These are phyloP conservation scores for Anas platyrhynchos DNA, from an alignment of 2,113 vertebrate species.

Conservation along the genomic window DNA sequence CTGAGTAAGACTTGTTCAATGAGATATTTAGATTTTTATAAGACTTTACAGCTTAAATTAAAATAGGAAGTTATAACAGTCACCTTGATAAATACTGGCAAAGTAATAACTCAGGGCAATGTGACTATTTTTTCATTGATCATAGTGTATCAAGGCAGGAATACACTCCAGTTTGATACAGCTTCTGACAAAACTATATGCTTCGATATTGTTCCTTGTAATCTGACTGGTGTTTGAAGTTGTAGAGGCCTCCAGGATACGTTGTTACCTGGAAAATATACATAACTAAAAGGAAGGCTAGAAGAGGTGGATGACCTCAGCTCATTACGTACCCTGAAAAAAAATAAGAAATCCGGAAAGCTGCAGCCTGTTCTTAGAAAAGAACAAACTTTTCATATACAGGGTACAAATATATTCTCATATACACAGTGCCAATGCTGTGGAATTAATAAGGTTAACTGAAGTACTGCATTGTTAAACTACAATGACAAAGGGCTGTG, in stretches of 20 bases:
- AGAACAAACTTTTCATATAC: not conserved
- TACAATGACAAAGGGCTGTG: not conserved
- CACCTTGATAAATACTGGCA: not conserved
- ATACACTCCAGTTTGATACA: not conserved
- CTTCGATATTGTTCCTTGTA: not conserved
- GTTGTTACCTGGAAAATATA: not conserved
- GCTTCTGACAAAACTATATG: not conserved
- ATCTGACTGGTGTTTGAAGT: not conserved
- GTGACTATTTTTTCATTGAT: not conserved
- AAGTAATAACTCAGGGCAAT: not conserved
- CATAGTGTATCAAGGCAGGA: not conserved
- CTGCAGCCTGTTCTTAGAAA: not conserved
- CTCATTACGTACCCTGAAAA: not conserved
- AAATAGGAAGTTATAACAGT: not conserved
- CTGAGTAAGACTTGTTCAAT: not conserved
- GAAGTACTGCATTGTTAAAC: not conserved
- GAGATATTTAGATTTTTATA: not conserved
- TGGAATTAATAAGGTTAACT: not conserved
- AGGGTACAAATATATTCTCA: not conserved
- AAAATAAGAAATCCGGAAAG: not conserved
- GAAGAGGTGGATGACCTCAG: not conserved
- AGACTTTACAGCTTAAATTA: not conserved
- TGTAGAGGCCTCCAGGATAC: not conserved
- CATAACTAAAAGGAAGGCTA: not conserved
- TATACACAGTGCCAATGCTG: not conserved